These are phyloP conservation scores for Calcarius lapponicus DNA, from an alignment of 2,797 vertebrate species.

Conservation along the genomic window DNA sequence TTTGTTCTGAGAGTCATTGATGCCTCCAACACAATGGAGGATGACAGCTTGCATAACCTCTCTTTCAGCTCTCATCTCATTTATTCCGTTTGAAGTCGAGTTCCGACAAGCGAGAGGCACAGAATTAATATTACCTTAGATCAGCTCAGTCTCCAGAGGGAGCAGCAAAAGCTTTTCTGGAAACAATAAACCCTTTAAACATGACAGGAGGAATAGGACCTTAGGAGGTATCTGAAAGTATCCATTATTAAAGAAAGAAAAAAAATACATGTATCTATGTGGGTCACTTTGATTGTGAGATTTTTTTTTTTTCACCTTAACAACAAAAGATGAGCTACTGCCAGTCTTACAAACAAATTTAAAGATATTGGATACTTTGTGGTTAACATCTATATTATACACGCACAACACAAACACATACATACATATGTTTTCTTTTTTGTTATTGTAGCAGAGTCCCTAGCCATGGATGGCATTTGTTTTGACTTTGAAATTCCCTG, in stretches of 20 bases:
- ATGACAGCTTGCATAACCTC: constrained; percentile 82
- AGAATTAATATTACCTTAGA: constrained; percentile 82
- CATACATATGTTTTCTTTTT: background rate
- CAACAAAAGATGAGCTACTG: constrained; percentile 34
- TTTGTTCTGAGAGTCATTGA: constrained; percentile 79
- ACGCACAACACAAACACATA: background rate
- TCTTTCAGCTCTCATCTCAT: constrained; percentile 80
- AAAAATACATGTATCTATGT: background rate
- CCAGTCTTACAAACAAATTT: constrained; percentile 62
- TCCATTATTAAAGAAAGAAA: constrained; percentile 74
- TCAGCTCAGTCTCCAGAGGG: constrained; percentile 76
- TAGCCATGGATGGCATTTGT: constrained; percentile 45
- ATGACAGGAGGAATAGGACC: constrained; percentile 77
- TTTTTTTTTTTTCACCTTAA: background rate
- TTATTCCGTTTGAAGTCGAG: constrained; percentile 80
- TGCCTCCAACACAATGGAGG: constrained; percentile 76
- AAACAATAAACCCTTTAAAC: constrained; percentile 81
- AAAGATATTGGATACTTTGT: constrained; percentile 49
- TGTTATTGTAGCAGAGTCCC: constrained; percentile 16
- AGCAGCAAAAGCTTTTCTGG: constrained; percentile 77
- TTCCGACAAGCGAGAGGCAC: constrained; percentile 74
- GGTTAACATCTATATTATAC: constrained; percentile 27
- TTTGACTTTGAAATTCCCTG: constrained; percentile 63
- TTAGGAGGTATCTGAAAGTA: constrained; percentile 76
- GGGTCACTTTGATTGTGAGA: constrained; percentile 62